Evolutionary conservation across 1,140 invertebrate genomes (phyloP), one percentile per base, ranked within the genome.

Genomic region (Paracyclopina nana): DNA sequence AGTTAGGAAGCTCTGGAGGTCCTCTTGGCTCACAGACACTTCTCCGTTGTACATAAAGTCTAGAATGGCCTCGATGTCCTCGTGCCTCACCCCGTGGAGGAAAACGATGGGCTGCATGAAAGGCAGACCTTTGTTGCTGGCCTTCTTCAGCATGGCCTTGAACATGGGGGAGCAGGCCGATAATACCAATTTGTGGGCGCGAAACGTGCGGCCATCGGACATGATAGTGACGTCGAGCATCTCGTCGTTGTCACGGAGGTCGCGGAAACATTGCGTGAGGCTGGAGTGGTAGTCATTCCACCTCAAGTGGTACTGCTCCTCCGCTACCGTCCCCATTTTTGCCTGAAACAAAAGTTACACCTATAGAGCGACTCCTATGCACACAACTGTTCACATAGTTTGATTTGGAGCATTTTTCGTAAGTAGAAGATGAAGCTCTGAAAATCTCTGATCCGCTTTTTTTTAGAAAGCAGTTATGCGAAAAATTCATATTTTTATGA

Each of bases 41-140:
- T 87, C 84, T 4, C 84, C 84, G 62, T 82, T 82, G 68, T 88
- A 88, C 83, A 88, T 87, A 60, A 87, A 88, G 61, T 87, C 82
- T 28, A 87, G 80, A 12, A 80, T 77, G 14, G 83, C 80, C 61
- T 86, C 24, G 16, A 44, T 20, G 24, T 44, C 34, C n/a, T n/a
- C 34, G 20, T 38, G 20, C 53, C 77, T 77, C 52, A 82, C 86
- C 48, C 82, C 82, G 67, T 86, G 82, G 60, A 87, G 69, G 60
- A 87, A 84, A 57, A 87, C 80, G 58, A 85, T 76, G 58, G 80
- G 73, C 58, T 75, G 75, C 54, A 79, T 78, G n/a, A n/a, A n/a
- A n/a, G n/a, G n/a, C n/a, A n/a, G n/a, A n/a, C n/a, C 59, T 78
- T 77, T 60, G 78, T 78, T 53, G 81, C 82, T 28, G 46, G n/a